Conservation (phyloP, 2,797 vertebrate genomes). For the Gambusia yucatana region DNA sequence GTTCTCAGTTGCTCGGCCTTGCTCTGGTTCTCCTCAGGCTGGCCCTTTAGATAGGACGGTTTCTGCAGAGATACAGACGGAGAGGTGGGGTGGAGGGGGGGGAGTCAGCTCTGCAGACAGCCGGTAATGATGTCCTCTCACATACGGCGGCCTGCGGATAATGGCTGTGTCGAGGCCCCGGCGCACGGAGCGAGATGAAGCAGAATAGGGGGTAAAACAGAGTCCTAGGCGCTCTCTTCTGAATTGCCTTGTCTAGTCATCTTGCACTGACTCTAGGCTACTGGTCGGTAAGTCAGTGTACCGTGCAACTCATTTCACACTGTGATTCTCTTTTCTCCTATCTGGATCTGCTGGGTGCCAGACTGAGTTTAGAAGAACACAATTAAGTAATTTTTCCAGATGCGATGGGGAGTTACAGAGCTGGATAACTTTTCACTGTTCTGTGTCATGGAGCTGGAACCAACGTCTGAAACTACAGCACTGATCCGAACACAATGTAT, state of each 20-base stretch:
- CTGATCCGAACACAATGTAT: conserved; percentile 16
- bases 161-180: conserved; percentile 56
- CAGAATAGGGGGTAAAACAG: conserved; percentile 52
- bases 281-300: conserved; percentile 52
- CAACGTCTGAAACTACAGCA: conserved; percentile 38
- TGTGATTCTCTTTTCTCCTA: conserved; percentile 65
- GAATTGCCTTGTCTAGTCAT: conserved; percentile 64
- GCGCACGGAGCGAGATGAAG: conserved; percentile 44
- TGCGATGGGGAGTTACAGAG: conserved; percentile 62
- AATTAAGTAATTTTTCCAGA: conserved; percentile 69
- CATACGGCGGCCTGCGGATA: conserved; percentile 61
- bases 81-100: conserved; percentile 19
- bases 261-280: conserved; percentile 55
- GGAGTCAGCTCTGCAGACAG: conserved; percentile 63
- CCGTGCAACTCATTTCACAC: conserved; percentile 74
- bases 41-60: conserved; percentile 54
- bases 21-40: conserved; percentile 45
- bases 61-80: conserved; percentile 48
- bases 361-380: conserved; percentile 67
- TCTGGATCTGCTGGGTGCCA: conserved; percentile 67
- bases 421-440: conserved; percentile 42
- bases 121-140: conserved; percentile 77
- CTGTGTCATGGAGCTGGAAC: conserved; percentile 36
- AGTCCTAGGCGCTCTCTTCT: conserved; percentile 45
- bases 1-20: conserved; percentile 63